A percentile compares a stretch with the other conserved stretches of the same genome.
These are phyloP conservation scores for Drosophila anomelani DNA, from an alignment of 2,888 invertebrate genomes.

Conservation along the genomic window DNA sequence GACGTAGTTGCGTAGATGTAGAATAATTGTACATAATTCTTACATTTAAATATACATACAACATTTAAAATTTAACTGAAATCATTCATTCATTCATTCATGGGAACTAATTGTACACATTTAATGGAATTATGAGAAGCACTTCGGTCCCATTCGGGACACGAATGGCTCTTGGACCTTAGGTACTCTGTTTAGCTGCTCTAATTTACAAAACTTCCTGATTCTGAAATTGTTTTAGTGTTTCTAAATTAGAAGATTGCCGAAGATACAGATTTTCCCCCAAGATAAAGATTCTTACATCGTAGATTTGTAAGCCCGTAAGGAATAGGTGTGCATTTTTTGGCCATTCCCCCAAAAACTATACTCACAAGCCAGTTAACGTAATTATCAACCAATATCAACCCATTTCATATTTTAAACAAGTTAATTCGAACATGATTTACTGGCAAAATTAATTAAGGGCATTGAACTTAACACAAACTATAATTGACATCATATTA, in stretches of 20 bases:
- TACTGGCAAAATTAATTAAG: constrained; percentile 20
- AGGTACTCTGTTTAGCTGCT: neutral
- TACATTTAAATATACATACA: constrained; percentile 11
- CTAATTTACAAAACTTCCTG: too few species aligned
- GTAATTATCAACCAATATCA: neutral
- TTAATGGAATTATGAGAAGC: neutral
- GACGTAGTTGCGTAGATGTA: constrained; percentile 22
- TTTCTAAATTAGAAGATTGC: neutral
- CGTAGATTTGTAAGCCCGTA: too few species aligned
- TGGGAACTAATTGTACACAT: neutral
- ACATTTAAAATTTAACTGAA: neutral
- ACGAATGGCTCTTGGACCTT: too few species aligned
- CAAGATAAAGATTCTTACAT: too few species aligned
- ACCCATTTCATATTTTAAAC: neutral
- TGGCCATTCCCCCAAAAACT: too few species aligned
- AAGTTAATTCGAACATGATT: constrained; percentile 29
- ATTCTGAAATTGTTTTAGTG: too few species aligned
- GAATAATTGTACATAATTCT: constrained; percentile 58
- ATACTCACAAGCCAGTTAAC: neutral
- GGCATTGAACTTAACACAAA: constrained; percentile 33
- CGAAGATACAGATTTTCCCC: neutral
- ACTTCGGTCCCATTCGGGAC: neutral
- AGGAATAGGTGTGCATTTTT: too few species aligned
- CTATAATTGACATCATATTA: constrained; percentile 7
- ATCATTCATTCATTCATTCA: neutral